Conservation (phyloP, 1,140 invertebrate species). For the Dryas iulia region DNA sequence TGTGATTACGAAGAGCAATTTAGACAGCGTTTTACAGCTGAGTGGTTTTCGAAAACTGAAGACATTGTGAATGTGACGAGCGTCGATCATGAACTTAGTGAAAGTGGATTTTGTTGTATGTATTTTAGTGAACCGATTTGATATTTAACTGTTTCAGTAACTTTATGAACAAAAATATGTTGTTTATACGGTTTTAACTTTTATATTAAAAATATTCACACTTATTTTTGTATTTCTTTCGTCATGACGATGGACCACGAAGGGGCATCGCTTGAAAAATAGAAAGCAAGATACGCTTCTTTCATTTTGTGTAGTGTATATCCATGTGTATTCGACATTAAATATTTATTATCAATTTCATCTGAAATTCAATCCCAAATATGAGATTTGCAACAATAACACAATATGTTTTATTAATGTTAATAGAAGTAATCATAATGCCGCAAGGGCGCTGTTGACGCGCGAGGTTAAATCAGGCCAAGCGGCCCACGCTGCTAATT, state of each 20-base stretch:
- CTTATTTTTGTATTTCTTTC: too few relatives aligned
- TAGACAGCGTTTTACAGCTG: neutral
- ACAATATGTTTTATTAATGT: neutral
- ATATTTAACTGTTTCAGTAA: neutral
- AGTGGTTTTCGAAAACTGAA: neutral
- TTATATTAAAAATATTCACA: too few relatives aligned
- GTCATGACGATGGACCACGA: too few relatives aligned
- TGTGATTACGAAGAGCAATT: neutral
- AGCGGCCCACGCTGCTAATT: slow-evolving; percentile 69
- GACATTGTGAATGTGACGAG: neutral
- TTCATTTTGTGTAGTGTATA: too few relatives aligned
- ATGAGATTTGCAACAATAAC: neutral
- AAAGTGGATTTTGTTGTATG: neutral
- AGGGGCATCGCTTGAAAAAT: too few relatives aligned
- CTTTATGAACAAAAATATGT: too few relatives aligned
- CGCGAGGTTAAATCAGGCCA: slow-evolving; percentile 61
- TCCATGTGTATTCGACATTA: too few relatives aligned
- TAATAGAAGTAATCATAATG: neutral
- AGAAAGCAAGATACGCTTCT: too few relatives aligned
- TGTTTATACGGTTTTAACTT: too few relatives aligned
- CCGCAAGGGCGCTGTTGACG: slow-evolving; percentile 37
- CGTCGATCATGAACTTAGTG: neutral
- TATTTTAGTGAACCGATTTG: neutral
- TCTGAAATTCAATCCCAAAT: neutral
- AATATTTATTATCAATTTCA: too few relatives aligned